Base-by-base conservation (phyloP, 23 tunicate species). In the Oikopleura vanhoeffeni region DNA sequence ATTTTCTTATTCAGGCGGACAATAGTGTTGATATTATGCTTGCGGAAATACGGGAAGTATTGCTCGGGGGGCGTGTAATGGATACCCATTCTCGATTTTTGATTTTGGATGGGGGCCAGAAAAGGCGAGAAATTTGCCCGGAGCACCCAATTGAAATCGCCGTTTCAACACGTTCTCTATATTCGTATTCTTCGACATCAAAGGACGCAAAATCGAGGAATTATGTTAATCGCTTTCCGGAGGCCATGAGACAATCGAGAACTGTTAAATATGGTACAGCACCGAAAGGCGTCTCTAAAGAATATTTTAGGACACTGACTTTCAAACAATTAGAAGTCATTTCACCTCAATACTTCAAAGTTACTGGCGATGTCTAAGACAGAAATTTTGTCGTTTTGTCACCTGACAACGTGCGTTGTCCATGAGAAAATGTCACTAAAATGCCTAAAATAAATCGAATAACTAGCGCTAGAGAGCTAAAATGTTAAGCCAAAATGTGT, bases 131-230 rank as follows among this genome's bases (percentile, higher is more conserved):
- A 95, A 91, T 40, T 85, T 85, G n/a, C 87, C 88, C 0, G 99
- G 99, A 95, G 83, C 40, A 90, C 87, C 99, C 99, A 95, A 85
- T 95, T 95, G 76, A 95, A 95, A 83, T 95, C 99, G n/a, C 99
- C 99, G 84, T 90, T 90, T 95, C 99, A n/a, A 95, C 99, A 24
- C 99, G 85, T 57, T 95, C 99, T 41, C 90, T 90, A 84, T 90
- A 91, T 75, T 95, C 99, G 86, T 95, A 95, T 57, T 95, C 99
- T 77, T 95, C 99, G 0, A 90, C 97, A 85, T 90, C 99, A 58
- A 95, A 90, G 1, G 88, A 58, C 34, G 89, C 92, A 8, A 89
- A 89, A 3, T 76, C 83, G 41, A 90, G 88, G 76, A 95, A 95
- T 86, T 83, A 41, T 85, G 89, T 24, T 88, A n/a, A 91, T 67